Evolutionary conservation across 2,888 invertebrate genomes (phyloP).

Genomic region (Drosophila acutilabella): DNA sequence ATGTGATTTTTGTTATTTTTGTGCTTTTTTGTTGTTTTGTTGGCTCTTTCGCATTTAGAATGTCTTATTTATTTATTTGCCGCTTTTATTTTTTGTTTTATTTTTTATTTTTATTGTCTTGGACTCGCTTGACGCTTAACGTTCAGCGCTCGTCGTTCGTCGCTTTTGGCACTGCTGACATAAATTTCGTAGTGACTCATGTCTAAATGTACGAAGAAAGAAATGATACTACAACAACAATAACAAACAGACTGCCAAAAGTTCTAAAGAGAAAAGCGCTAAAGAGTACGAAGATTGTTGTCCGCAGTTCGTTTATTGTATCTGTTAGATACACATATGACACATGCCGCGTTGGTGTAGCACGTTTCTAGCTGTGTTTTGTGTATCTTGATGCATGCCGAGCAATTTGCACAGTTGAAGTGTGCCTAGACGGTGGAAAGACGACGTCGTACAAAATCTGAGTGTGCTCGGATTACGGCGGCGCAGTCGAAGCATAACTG

Average conservation of each 20-base stretch:
- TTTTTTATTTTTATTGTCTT: slow-evolving; percentile 58
- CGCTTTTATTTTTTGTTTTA: slow-evolving; percentile 41
- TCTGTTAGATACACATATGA: slow-evolving; percentile 69
- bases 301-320: slow-evolving; percentile 42
- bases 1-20: slow-evolving; percentile 25
- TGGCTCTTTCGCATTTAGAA: slow-evolving; percentile 56
- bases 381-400: slow-evolving; percentile 60
- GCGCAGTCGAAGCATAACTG: slow-evolving; percentile 73
- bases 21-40: slow-evolving; percentile 32
- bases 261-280: slow-evolving; percentile 27
- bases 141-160: slow-evolving; percentile 24
- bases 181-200: slow-evolving; percentile 78
- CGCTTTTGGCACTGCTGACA: slow-evolving; percentile 81
- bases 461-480: slow-evolving; percentile 65
- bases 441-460: slow-evolving; percentile 59
- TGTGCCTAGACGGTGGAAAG: slow-evolving; percentile 78
- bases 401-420: slow-evolving; percentile 76
- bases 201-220: slow-evolving; percentile 47
- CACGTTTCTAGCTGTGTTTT: slow-evolving; percentile 59
- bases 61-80: slow-evolving; percentile 69
- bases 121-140: slow-evolving; percentile 8
- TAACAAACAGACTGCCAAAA: slow-evolving; percentile 2
- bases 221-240: slow-evolving; percentile 10
- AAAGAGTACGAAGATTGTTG: slow-evolving; percentile 10
- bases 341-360: slow-evolving; percentile 60